phyloP scores from a whole-genome alignment of 2,888 invertebrate genomes.

The Pterostichus niger region DNA sequence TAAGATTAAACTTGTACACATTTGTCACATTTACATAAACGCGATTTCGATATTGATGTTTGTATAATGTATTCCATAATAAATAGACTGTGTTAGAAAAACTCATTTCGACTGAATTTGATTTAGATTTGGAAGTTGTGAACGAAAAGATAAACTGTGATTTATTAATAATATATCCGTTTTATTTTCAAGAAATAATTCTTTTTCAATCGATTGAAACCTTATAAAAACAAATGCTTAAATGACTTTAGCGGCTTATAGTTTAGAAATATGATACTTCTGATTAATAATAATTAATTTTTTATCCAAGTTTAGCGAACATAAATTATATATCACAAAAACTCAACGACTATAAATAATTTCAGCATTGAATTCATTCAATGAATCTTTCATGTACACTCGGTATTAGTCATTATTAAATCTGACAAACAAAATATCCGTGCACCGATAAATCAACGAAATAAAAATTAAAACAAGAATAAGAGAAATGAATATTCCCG shows the following conservation, averaged over 20 bases:
- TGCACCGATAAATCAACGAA: slow-evolving; percentile 27
- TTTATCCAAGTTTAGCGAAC: neutral
- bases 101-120: slow-evolving; percentile 34
- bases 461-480: slow-evolving; percentile 47
- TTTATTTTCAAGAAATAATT: slow-evolving; percentile 33
- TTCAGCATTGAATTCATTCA: slow-evolving; percentile 17
- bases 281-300: slow-evolving; percentile 3
- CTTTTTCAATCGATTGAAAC: slow-evolving; percentile 33
- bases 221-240: slow-evolving; percentile 18
- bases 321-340: slow-evolving; percentile 30
- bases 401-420: slow-evolving; percentile 25
- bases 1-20: slow-evolving; percentile 59
- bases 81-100: slow-evolving; percentile 34
- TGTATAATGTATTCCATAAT: slow-evolving; percentile 49
- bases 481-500: slow-evolving; percentile 46
- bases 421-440: slow-evolving; percentile 34
- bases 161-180: slow-evolving; percentile 32
- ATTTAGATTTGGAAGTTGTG: slow-evolving; percentile 3
- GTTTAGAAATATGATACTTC: slow-evolving; percentile 23
- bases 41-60: slow-evolving; percentile 56
- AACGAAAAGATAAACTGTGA: neutral
- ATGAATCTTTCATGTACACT: slow-evolving; percentile 30
- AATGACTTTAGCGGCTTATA: slow-evolving; percentile 4
- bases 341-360: slow-evolving; percentile 27
- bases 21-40: slow-evolving; percentile 59